These are phyloP conservation scores for Syngnathus rostellatus DNA, from an alignment of 2,797 vertebrate species.

Conservation along the genomic window DNA sequence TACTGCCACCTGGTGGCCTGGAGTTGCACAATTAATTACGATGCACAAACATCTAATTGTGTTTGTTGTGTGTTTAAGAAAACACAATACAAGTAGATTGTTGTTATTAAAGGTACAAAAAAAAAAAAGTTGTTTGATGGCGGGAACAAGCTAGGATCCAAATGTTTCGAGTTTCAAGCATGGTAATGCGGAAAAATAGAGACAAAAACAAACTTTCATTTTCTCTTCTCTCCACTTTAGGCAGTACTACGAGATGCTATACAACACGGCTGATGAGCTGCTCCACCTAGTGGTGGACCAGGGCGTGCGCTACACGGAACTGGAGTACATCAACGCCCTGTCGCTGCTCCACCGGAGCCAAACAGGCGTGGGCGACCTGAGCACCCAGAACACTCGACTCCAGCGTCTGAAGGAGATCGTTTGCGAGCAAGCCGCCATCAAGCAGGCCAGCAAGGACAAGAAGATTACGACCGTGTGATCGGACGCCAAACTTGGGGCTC, in stretches of 20 bases:
- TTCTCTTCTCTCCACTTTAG: slow-evolving; percentile 53
- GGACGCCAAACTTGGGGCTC: slow-evolving; percentile 51
- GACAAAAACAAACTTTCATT: slow-evolving; percentile 11
- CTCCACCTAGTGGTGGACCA: slow-evolving; percentile 97
- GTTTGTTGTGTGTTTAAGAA: too few relatives aligned
- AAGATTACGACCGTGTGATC: slow-evolving; percentile 92
- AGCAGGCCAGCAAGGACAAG: slow-evolving; percentile 98
- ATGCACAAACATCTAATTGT: too few relatives aligned
- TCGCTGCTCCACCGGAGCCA: slow-evolving; percentile 93
- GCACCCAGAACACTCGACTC: slow-evolving; percentile 86
- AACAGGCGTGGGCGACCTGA: slow-evolving; percentile 91
- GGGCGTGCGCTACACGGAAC: slow-evolving; percentile 90
- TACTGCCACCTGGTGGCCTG: too few relatives aligned
- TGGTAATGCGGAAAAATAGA: background rate
- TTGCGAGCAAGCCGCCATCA: slow-evolving; percentile 96
- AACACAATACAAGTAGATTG: too few relatives aligned
- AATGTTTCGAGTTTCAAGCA: too few relatives aligned
- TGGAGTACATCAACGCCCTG: slow-evolving; percentile 95
- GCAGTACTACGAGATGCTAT: slow-evolving; percentile 99
- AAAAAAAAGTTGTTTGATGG: too few relatives aligned
- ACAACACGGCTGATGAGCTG: slow-evolving; percentile 93
- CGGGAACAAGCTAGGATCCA: too few relatives aligned
- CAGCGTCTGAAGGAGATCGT: slow-evolving; percentile 97
- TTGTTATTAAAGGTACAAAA: too few relatives aligned
- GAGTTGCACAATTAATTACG: too few relatives aligned